Conservation (phyloP, 2,888 invertebrate genomes). For the Tetragonula carbonaria region DNA sequence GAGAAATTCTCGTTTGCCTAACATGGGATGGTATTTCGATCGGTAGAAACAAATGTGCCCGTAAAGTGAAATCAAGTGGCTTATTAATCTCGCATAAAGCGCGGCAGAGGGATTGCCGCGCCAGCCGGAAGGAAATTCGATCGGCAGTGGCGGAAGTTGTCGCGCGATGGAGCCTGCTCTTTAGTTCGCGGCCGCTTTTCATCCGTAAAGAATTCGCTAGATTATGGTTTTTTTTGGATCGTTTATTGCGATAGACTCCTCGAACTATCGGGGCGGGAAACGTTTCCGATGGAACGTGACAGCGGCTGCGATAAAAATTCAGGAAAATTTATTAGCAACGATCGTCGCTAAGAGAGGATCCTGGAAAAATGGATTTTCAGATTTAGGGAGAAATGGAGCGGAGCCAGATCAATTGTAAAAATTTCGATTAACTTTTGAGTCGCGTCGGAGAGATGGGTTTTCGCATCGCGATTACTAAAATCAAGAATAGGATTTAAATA, state of each 20-base stretch:
- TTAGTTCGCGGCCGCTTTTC: slow-evolving; percentile 24
- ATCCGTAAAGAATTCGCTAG: slow-evolving; percentile 42
- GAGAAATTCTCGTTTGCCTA: too few relatives aligned
- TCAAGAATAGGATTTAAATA: too few relatives aligned
- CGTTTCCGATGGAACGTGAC: slow-evolving; percentile 18
- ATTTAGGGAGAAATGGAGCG: neutral
- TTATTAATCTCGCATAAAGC: slow-evolving; percentile 57
- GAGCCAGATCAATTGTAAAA: neutral
- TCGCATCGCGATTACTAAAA: too few relatives aligned
- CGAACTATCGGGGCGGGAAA: neutral
- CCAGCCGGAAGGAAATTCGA: slow-evolving; percentile 53
- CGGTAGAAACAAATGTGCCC: slow-evolving; percentile 14
- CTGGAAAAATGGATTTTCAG: neutral
- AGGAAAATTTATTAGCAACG: slow-evolving; percentile 13
- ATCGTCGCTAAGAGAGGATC: neutral
- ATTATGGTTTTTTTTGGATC: slow-evolving; percentile 39
- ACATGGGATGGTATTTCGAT: neutral
- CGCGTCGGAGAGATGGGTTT: neutral
- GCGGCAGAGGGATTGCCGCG: slow-evolving; percentile 33
- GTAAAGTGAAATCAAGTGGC: slow-evolving; percentile 55
- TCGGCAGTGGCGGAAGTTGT: slow-evolving; percentile 31
- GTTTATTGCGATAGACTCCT: neutral
- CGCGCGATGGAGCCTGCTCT: slow-evolving; percentile 1
- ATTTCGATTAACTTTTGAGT: neutral
- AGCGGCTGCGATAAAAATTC: slow-evolving; percentile 20